Base-by-base conservation (phyloP, 2,888 invertebrate genomes). In the Sialis fuliginosa region DNA sequence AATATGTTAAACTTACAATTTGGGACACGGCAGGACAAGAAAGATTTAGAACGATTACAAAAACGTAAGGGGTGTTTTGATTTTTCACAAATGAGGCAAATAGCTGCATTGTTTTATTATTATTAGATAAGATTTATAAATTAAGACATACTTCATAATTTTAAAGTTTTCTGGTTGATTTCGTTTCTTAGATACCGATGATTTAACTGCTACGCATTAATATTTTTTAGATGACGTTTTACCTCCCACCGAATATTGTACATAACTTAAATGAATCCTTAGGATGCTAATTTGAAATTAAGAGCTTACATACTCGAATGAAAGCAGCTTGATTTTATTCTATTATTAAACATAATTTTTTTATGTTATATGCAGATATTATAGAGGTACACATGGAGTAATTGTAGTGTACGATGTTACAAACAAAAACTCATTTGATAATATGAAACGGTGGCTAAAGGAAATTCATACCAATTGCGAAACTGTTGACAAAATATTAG, bases 381-480 rank as follows among this genome's bases (percentile, higher is more conserved):
- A 98, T 66, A 75, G 98, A 61, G 98, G 98, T 48, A 98, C 98
- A 43, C 97, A 98, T 68, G 98, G 98, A 51, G 98, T 99, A 51
- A 93, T 99, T 61, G 95, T 98, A 42, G 98, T 99, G 9, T 98
- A 98, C 68, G 98, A 99, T 75, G 97, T 98, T 46, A 92, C 91
- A 52, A 95, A 89, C 66, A 97, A 96, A 40, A 97, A 98, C 64
- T 93, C 96, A 45, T 98, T 99, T 70, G 95, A 95, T 51, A 99
- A 98, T 68, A 97, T 99, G 2, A 95, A 96, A 65, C 74, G 97
- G 62, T 98, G 98, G 98, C 73, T 99, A 47, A 92, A 95, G 64
- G 98, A 98, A 72, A 99, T 98, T 55, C 96, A 97, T 64, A 91
- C 95, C 64, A 97, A 99, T 73, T 98, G 98, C 79, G 97, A 98